phyloP scores from a whole-genome alignment of 1,140 invertebrate species.

The Pseudobourletiella spinata region DNA sequence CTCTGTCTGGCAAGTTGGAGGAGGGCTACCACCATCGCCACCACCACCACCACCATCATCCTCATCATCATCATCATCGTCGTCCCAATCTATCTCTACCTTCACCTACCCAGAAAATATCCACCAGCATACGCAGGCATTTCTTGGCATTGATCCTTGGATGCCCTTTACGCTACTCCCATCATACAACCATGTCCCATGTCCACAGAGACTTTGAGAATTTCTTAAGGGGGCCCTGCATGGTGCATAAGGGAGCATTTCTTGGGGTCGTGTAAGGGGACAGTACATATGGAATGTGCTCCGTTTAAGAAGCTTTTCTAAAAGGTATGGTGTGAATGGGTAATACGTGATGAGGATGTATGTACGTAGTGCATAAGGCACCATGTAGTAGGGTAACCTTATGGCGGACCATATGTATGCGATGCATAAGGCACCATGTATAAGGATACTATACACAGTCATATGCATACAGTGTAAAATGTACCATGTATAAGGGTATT shows the following conservation, averaged over 20 bases:
- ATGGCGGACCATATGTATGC: no score
- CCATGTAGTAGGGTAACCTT: no score
- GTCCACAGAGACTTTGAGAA: background rate
- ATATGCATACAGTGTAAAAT: no score
- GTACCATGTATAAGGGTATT: no score
- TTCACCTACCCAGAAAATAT: background rate
- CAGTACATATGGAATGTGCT: no score
- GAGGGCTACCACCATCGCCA: background rate
- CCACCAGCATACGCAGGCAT: background rate
- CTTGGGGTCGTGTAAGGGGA: background rate
- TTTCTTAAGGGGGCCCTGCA: background rate
- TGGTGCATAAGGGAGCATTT: background rate
- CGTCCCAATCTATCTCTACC: background rate
- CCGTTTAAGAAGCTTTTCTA: no score
- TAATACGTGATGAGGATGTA: no score
- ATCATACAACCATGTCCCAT: background rate
- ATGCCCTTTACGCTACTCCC: no score
- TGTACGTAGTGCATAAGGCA: no score
- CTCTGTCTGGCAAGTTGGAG: conserved; percentile 23
- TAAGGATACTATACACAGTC: no score
- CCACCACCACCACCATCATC: background rate
- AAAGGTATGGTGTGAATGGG: no score
- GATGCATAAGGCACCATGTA: no score
- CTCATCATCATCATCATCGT: background rate
- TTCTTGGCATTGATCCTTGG: background rate